Conservation (phyloP, 2,797 vertebrate species). For the Melanotaenia pygmaea region DNA sequence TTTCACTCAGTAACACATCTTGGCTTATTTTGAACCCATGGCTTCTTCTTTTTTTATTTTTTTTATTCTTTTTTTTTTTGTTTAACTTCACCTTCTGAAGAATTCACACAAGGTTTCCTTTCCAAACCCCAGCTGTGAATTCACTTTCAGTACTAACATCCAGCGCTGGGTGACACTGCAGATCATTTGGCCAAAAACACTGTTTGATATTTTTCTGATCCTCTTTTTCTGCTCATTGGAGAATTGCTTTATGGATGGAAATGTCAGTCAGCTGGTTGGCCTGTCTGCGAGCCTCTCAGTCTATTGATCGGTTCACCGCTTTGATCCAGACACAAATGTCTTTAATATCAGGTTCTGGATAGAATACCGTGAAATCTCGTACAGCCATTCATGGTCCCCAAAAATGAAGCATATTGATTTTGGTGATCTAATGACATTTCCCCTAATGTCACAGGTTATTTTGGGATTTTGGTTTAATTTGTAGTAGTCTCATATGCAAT, state of each 20-base stretch:
- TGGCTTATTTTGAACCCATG: slow-evolving; percentile 50
- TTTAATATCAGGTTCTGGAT: slow-evolving; percentile 7
- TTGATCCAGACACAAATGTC: slow-evolving; percentile 29
- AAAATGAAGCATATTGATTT: slow-evolving; percentile 19
- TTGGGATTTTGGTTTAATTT: slow-evolving; percentile 9
- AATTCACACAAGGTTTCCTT: slow-evolving; percentile 49
- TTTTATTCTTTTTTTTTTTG: slow-evolving; percentile 15
- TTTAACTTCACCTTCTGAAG: slow-evolving; percentile 50
- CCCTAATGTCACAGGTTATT: background rate
- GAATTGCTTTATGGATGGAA: slow-evolving; percentile 11
- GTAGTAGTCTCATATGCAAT: background rate
- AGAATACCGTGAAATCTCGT: slow-evolving; percentile 14
- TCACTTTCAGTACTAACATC: slow-evolving; percentile 49
- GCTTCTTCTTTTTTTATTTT: background rate
- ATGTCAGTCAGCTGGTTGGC: slow-evolving; percentile 5
- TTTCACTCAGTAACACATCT: slow-evolving; percentile 55
- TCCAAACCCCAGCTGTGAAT: slow-evolving; percentile 51
- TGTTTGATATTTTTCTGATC: slow-evolving; percentile 35
- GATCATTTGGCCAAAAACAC: slow-evolving; percentile 42
- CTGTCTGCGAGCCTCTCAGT: slow-evolving; percentile 2
- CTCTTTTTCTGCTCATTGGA: slow-evolving; percentile 5
- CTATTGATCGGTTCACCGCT: slow-evolving; percentile 18
- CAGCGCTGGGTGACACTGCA: slow-evolving; percentile 35
- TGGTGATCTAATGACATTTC: slow-evolving; percentile 9
- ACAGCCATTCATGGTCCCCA: slow-evolving; percentile 5